Percentiles rank a stretch among this genome's conserved stretches.
These are phyloP conservation scores for Dascyllus trimaculatus DNA, from an alignment of 2,113 vertebrate species.

Conservation along the genomic window DNA sequence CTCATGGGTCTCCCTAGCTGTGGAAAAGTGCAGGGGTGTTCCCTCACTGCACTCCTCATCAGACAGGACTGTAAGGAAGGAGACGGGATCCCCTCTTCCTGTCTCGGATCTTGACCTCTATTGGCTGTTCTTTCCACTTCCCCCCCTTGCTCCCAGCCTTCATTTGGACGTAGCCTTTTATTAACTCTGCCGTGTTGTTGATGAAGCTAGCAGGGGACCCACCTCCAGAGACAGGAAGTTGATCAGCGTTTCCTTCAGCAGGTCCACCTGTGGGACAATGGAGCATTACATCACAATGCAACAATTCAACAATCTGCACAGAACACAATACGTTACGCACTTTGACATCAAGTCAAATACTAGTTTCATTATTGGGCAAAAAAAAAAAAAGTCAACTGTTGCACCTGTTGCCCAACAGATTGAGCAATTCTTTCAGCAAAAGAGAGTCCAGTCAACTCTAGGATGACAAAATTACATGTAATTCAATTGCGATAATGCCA, in stretches of 20 bases:
- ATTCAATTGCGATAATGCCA: conserved; percentile 31
- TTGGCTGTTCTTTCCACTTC: conserved; percentile 57
- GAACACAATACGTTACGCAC: background rate
- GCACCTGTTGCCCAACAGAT: background rate
- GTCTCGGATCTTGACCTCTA: conserved; percentile 58
- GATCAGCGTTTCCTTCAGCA: conserved; percentile 94
- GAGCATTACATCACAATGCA: conserved; percentile 32
- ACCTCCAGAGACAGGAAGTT: conserved; percentile 96
- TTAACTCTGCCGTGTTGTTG: conserved; percentile 67
- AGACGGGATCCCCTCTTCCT: conserved; percentile 81
- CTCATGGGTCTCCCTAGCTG: conserved; percentile 21
- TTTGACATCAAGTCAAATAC: background rate
- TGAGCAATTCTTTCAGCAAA: conserved; percentile 21
- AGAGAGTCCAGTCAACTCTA: background rate
- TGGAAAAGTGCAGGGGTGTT: conserved; percentile 67
- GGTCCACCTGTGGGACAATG: conserved; percentile 89
- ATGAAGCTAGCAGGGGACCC: conserved; percentile 70
- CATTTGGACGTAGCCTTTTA: conserved; percentile 58
- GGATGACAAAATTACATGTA: conserved; percentile 18
- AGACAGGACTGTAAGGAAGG: conserved; percentile 59
- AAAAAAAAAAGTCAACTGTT: conserved; percentile 20
- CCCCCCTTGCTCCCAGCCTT: conserved; percentile 28
- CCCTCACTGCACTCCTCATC: conserved; percentile 63
- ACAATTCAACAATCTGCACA: conserved; percentile 3
- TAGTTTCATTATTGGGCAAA: background rate